Evolutionary conservation across 1,140 invertebrate species (phyloP).

Genomic region (Orchestia grillus): DNA sequence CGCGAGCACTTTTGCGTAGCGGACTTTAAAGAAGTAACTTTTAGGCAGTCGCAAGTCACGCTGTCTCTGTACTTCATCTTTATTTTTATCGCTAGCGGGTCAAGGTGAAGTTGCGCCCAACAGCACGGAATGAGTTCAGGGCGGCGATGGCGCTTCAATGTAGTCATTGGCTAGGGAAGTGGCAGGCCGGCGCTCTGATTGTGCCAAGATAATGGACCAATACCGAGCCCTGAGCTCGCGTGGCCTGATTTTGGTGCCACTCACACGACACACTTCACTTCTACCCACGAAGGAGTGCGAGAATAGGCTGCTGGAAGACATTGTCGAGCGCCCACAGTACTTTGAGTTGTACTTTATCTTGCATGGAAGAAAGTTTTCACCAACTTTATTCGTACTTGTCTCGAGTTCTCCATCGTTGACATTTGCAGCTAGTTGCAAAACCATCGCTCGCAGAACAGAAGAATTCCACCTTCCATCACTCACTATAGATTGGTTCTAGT

Average conservation of each 20-base stretch:
- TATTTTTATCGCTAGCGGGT: constrained; percentile 49
- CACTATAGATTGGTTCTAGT: background rate
- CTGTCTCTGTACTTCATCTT: constrained; percentile 54
- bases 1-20: background rate
- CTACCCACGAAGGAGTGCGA: background rate
- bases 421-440: background rate
- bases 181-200: constrained; percentile 3
- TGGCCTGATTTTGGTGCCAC: background rate
- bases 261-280: background rate
- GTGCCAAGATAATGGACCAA: constrained; percentile 39
- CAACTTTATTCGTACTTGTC: background rate
- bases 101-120: constrained; percentile 16
- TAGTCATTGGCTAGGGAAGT: constrained; percentile 31
- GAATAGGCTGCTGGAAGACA: background rate
- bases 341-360: background rate
- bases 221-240: background rate
- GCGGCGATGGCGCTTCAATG: constrained; percentile 26
- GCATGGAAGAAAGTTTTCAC: background rate
- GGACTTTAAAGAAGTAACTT: constrained; percentile 47
- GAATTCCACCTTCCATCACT: background rate
- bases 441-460: background rate
- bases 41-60: constrained; percentile 55
- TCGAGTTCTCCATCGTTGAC: background rate
- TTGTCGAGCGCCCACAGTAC: background rate
- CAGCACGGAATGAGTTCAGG: constrained; percentile 29